Conservation (phyloP, 2,888 invertebrate species). For the Sympetrum striolatum region DNA sequence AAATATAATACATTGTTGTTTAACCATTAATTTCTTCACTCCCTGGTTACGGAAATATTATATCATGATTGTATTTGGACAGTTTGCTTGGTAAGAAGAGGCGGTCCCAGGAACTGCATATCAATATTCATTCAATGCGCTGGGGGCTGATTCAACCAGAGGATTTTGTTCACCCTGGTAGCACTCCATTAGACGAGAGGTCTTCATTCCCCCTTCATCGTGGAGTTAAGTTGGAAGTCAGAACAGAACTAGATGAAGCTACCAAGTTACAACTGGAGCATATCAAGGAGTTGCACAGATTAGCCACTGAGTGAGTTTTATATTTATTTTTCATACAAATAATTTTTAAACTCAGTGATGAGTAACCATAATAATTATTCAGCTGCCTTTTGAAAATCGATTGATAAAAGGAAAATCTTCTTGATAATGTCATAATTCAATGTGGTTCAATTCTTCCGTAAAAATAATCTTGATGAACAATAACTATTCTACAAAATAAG, state of each 20-base stretch:
- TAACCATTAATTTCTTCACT: too few relatives aligned
- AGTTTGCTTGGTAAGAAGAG: neutral
- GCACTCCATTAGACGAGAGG: constrained; percentile 51
- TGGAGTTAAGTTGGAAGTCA: constrained; percentile 60
- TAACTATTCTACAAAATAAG: too few relatives aligned
- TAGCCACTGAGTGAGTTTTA: constrained; percentile 61
- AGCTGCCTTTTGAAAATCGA: too few relatives aligned
- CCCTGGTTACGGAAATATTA: too few relatives aligned
- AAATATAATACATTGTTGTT: too few relatives aligned
- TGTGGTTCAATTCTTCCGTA: too few relatives aligned
- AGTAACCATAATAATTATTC: too few relatives aligned
- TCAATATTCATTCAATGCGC: constrained; percentile 52
- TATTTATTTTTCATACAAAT: neutral
- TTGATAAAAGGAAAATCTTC: too few relatives aligned
- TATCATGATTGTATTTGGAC: neutral
- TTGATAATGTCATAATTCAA: too few relatives aligned
- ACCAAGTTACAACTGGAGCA: constrained; percentile 58
- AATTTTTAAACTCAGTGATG: too few relatives aligned
- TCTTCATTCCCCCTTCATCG: constrained; percentile 63
- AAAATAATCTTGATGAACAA: too few relatives aligned
- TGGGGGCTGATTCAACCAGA: constrained; percentile 57
- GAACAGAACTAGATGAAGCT: constrained; percentile 54
- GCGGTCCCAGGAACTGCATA: constrained; percentile 55
- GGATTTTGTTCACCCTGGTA: constrained; percentile 57
- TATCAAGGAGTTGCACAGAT: constrained; percentile 59